phyloP scores from a whole-genome alignment of 2,113 vertebrate species.

The Sapayoa aenigma region DNA sequence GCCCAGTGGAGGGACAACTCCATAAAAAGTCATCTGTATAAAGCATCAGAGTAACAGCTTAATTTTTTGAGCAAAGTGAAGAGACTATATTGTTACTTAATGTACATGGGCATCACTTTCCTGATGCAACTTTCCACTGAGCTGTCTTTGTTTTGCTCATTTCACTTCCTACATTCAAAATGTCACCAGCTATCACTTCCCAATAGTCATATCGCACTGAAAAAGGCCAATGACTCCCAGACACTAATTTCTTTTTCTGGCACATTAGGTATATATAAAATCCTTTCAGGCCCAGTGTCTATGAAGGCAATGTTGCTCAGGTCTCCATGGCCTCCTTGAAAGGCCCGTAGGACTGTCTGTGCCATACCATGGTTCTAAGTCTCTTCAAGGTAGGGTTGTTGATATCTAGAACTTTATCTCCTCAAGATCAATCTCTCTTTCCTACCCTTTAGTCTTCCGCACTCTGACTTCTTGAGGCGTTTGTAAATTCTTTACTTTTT shows the following conservation, averaged over 20 bases:
- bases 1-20: neutral
- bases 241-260: neutral
- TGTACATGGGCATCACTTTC: neutral
- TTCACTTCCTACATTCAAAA: conserved; percentile 23
- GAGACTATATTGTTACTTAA: neutral
- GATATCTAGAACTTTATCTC: neutral
- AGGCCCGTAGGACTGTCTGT: neutral
- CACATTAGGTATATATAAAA: conserved; percentile 28
- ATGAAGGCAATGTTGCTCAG: neutral
- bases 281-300: neutral
- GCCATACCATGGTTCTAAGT: fast-evolving
- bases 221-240: conserved; percentile 54
- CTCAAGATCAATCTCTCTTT: neutral
- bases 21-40: neutral
- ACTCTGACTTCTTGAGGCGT: neutral
- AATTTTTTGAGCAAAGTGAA: neutral
- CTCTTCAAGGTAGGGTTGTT: neutral
- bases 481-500: neutral
- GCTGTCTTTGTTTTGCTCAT: neutral
- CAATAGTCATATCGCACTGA: conserved; percentile 8
- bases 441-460: neutral
- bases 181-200: conserved; percentile 42
- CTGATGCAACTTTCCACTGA: neutral
- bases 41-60: neutral
- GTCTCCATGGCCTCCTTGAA: neutral